These are phyloP conservation scores for Aptenodytes patagonicus DNA, from an alignment of 2,113 vertebrate species.

Conservation along the genomic window DNA sequence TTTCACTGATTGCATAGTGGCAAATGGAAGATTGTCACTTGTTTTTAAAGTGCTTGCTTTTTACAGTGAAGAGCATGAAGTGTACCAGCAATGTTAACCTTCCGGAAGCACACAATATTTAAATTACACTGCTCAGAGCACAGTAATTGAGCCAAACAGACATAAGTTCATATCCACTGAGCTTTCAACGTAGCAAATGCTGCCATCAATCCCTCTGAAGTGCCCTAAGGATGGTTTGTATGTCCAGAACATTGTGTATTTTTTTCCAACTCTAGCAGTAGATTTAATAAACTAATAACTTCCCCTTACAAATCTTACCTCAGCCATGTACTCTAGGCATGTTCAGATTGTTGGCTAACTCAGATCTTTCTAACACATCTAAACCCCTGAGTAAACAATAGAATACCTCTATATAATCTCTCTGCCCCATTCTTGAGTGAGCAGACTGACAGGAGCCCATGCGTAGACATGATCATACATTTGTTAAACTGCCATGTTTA, in stretches of 20 bases:
- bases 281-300: conserved; percentile 16
- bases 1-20: conserved; percentile 10
- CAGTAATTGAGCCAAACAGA: conserved; percentile 59
- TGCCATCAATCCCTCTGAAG: conserved; percentile 35
- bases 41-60: conserved; percentile 51
- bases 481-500: neutral
- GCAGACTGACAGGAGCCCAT: neutral
- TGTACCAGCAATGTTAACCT: conserved; percentile 45
- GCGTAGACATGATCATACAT: neutral
- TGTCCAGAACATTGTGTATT: neutral
- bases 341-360: neutral
- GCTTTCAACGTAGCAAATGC: conserved; percentile 1
- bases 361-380: neutral
- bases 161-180: conserved; percentile 45
- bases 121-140: conserved; percentile 59
- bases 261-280: neutral
- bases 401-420: neutral
- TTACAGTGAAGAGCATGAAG: conserved; percentile 44
- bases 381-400: neutral
- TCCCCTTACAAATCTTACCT: neutral
- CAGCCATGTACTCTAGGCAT: neutral
- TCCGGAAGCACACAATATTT: conserved; percentile 60
- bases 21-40: conserved; percentile 54
- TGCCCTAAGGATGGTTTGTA: neutral
- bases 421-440: neutral